These are phyloP conservation scores for Auanema freiburgensis DNA, from an alignment of 2,888 invertebrate genomes.

Conservation along the genomic window DNA sequence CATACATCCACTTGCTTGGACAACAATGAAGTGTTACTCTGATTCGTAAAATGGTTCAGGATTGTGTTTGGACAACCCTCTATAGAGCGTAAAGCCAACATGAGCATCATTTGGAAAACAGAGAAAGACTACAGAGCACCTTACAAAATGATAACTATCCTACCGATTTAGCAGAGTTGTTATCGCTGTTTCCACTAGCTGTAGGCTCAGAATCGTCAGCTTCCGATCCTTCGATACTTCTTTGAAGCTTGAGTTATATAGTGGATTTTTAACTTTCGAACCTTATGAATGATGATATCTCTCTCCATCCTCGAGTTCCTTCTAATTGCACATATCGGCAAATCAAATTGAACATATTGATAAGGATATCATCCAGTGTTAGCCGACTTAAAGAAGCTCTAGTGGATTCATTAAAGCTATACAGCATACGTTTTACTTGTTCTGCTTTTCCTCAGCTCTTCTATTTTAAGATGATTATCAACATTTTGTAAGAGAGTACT, in stretches of 20 bases:
- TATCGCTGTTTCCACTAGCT: neutral
- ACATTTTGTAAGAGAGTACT: too few species aligned
- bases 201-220: neutral
- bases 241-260: neutral
- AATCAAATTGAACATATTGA: slow-evolving; percentile 24
- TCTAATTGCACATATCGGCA: slow-evolving; percentile 28
- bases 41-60: slow-evolving; percentile 11
- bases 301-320: slow-evolving; percentile 29
- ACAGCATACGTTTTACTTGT: too few species aligned
- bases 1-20: slow-evolving; percentile 2
- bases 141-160: neutral
- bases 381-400: neutral
- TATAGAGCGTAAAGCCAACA: slow-evolving; percentile 7
- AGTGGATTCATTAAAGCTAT: too few species aligned
- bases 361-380: slow-evolving; percentile 16
- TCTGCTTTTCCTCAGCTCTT: too few species aligned
- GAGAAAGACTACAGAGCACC: slow-evolving; percentile 3
- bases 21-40: neutral
- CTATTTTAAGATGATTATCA: too few species aligned
- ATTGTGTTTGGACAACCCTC: slow-evolving; percentile 12
- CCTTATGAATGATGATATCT: slow-evolving; percentile 13
- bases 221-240: neutral
- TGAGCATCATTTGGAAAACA: slow-evolving; percentile 14
- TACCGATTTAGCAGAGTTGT: slow-evolving; percentile 1
- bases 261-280: neutral